Evolutionary conservation across 2,113 vertebrate species (phyloP), one percentile per base, ranked within the genome.

Genomic region (Microtus richardsoni): DNA sequence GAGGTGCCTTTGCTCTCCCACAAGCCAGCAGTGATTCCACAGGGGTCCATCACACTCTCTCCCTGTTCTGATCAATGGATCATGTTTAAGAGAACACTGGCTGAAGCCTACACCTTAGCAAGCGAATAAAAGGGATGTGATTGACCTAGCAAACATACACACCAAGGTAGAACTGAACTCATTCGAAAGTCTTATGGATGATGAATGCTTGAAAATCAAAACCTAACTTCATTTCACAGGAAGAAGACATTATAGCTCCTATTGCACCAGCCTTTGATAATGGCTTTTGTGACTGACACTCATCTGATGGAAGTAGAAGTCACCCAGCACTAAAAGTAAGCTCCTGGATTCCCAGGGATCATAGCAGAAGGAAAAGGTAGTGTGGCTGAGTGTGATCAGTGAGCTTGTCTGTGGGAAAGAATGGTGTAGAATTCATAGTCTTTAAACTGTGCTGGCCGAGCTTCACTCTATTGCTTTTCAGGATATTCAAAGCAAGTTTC

Each of bases 161-260:
- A 91, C 36, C 77, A 9, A 21, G 7, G 71, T 52, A 91, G 44
- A 86, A 21, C 75, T 83, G 30, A 58, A 82, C 47, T 91, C 83
- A 71, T 41, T 91, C 71, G 66, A 19, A 91, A 9, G 41, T n/a
- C 7, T 30, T 41, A 12, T 44, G 17, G 64, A 47, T 39, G 7
- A 5, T 22, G 47, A 79, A 58, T 58, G 17, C 88, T 41, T 64
- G 83, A 89, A 95, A 88, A 58, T 19, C 33, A 88, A 94, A 93
- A 58, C 30, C 89, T 54, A 0, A 2, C 36, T 95, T 87, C 39
- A 80, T 73, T 36, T 95, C 52, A 75, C 13, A 30, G 9, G 0
- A 66, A 64, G 44, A 71, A 75, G 70, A 60, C 33, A 49, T 47
- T 44, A 62, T 30, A 33, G 47, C 91, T n/a, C 26, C 62, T 91